Conservation (phyloP, 2,888 invertebrate species). For the Boloria selene region DNA sequence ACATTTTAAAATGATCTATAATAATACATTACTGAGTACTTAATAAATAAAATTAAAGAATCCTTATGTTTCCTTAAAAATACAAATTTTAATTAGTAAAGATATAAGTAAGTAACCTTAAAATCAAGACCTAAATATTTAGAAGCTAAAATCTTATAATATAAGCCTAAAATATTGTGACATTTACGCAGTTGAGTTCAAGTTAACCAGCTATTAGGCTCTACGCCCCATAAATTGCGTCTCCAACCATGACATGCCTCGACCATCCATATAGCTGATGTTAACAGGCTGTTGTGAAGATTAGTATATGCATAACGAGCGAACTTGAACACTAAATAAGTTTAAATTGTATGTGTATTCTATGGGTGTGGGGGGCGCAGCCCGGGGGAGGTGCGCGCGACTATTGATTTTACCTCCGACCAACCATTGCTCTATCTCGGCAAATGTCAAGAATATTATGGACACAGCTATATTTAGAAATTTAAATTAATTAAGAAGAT, state of each 20-base stretch:
- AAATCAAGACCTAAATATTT: too few relatives aligned
- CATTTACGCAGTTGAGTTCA: slow-evolving; percentile 4
- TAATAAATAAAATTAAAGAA: too few relatives aligned
- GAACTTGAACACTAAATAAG: slow-evolving; percentile 49
- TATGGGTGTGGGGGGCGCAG: slow-evolving; percentile 43
- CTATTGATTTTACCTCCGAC: slow-evolving; percentile 68
- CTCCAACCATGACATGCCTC: slow-evolving; percentile 22
- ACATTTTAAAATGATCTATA: too few relatives aligned
- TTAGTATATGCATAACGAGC: slow-evolving; percentile 46
- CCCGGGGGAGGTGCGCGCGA: slow-evolving; percentile 64
- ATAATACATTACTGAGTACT: too few relatives aligned
- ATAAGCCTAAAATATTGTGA: neutral
- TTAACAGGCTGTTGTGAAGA: slow-evolving; percentile 26
- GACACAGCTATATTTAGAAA: slow-evolving; percentile 31
- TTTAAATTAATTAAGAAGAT: neutral
- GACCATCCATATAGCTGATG: slow-evolving; percentile 20
- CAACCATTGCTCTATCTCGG: slow-evolving; percentile 48
- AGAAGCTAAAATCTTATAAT: too few relatives aligned
- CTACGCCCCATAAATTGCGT: slow-evolving; percentile 11
- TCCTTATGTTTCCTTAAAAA: too few relatives aligned
- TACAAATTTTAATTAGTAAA: too few relatives aligned
- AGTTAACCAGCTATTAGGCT: slow-evolving; percentile 1
- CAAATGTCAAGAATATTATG: slow-evolving; percentile 56
- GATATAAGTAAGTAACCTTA: too few relatives aligned
- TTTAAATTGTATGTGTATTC: slow-evolving; percentile 53